phyloP scores from a whole-genome alignment of 2,888 invertebrate genomes.

The Thymelicus lineola region DNA sequence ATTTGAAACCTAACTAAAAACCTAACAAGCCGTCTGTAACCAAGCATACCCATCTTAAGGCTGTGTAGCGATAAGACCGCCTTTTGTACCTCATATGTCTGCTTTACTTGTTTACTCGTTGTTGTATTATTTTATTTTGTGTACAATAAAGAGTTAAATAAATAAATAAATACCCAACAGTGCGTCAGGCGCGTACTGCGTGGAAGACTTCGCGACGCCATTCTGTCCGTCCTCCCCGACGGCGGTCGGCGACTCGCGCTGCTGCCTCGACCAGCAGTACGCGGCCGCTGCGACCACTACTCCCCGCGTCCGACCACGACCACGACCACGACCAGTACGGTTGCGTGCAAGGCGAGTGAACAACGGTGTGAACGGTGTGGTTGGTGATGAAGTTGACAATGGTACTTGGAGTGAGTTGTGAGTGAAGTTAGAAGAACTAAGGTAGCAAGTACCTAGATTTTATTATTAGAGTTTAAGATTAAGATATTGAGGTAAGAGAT shows the following conservation, averaged over 20 bases:
- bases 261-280: constrained; percentile 85
- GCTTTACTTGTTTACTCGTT: too few species aligned
- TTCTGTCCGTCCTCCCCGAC: constrained; percentile 88
- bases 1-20: too few species aligned
- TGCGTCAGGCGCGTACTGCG: constrained; percentile 89
- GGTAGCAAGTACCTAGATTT: too few species aligned
- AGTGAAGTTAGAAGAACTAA: constrained; percentile 23
- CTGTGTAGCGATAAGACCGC: too few species aligned
- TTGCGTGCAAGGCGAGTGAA: constrained; percentile 54
- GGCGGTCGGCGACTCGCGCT: constrained; percentile 87
- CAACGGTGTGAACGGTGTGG: constrained; percentile 21
- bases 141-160: too few species aligned
- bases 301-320: constrained; percentile 59
- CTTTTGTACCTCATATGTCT: too few species aligned
- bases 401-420: constrained; percentile 15
- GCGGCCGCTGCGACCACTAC: constrained; percentile 62
- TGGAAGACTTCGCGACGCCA: constrained; percentile 87
- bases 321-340: constrained; percentile 58
- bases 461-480: too few species aligned
- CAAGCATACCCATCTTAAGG: too few species aligned
- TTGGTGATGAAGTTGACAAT: too few species aligned
- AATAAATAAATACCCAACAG: constrained; percentile 64
- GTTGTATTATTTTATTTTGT: too few species aligned
- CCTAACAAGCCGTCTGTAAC: too few species aligned
- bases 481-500: too few species aligned